Conservation (phyloP, 2,888 invertebrate genomes). For the Drosophila quasianomalipes region DNA sequence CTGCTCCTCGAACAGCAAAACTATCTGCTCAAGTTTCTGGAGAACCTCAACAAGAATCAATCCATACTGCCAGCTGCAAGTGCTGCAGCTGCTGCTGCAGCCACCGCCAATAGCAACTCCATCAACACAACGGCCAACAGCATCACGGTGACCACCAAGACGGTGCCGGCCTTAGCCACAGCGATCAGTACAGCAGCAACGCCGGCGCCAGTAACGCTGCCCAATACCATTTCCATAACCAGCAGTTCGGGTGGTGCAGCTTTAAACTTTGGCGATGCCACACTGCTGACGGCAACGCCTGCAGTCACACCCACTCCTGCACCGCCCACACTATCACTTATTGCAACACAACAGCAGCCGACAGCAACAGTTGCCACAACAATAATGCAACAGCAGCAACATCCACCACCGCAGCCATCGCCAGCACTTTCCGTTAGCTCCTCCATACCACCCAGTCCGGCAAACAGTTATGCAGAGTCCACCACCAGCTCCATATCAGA, state of each 20-base stretch:
- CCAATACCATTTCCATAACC: constrained; percentile 74
- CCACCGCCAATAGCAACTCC: constrained; percentile 68
- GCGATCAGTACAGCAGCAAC: constrained; percentile 26
- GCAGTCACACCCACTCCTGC: constrained; percentile 42
- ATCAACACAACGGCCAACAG: constrained; percentile 37
- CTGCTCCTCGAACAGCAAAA: constrained; percentile 95
- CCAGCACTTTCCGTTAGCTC: constrained; percentile 86
- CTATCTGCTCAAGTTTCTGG: constrained; percentile 95
- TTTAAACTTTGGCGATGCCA: constrained; percentile 52
- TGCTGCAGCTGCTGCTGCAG: constrained; percentile 29
- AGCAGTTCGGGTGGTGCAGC: constrained; percentile 51
- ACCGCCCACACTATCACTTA: constrained; percentile 75
- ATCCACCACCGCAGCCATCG: constrained; percentile 86
- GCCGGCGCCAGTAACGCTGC: constrained; percentile 49
- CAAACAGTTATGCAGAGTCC: constrained; percentile 83
- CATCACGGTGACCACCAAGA: constrained; percentile 73
- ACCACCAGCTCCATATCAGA: constrained; percentile 78
- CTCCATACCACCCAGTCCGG: constrained; percentile 85
- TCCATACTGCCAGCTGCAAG: constrained; percentile 89
- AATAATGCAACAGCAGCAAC: constrained; percentile 47
- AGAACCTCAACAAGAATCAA: constrained; percentile 92
- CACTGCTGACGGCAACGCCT: constrained; percentile 31
- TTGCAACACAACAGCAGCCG: constrained; percentile 63
- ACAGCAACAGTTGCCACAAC: constrained; percentile 7
- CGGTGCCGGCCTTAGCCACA: constrained; percentile 64